Evolutionary conservation across 2,888 invertebrate species (phyloP).

Genomic region (Melanargia galathea): DNA sequence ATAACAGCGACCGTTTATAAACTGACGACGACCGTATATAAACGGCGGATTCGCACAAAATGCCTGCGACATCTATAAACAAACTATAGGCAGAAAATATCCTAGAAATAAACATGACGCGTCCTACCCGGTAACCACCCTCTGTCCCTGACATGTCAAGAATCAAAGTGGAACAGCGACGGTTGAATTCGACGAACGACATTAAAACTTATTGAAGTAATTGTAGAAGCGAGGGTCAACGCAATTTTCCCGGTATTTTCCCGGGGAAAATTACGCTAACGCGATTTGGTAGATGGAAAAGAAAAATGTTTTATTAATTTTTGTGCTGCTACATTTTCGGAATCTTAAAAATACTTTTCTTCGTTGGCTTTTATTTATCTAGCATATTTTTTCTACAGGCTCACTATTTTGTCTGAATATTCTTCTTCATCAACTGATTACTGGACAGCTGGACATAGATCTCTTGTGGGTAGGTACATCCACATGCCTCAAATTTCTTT

Average conservation of each 20-base stretch:
- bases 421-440: too few species aligned
- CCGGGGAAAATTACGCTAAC: slow-evolving; percentile 11
- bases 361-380: background rate
- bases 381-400: too few species aligned
- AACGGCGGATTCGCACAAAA: too few species aligned
- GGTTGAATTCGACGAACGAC: slow-evolving; percentile 1
- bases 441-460: too few species aligned
- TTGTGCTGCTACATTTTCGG: background rate
- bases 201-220: slow-evolving; percentile 15
- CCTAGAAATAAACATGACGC: too few species aligned
- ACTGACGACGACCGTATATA: too few species aligned
- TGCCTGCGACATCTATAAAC: too few species aligned
- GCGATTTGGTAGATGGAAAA: slow-evolving; percentile 1
- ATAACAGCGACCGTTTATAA: too few species aligned
- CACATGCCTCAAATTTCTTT: too few species aligned
- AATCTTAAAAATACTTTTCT: background rate
- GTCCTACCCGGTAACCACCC: background rate
- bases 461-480: too few species aligned
- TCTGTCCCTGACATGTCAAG: slow-evolving; percentile 4
- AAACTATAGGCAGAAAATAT: too few species aligned
- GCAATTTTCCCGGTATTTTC: slow-evolving; percentile 15
- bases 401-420: too few species aligned
- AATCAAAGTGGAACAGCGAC: slow-evolving; percentile 12
- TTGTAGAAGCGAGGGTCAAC: slow-evolving; percentile 16
- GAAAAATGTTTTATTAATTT: slow-evolving; percentile 7